Evolutionary conservation across 2,888 invertebrate species (phyloP).

Genomic region (Oligia strigilis): DNA sequence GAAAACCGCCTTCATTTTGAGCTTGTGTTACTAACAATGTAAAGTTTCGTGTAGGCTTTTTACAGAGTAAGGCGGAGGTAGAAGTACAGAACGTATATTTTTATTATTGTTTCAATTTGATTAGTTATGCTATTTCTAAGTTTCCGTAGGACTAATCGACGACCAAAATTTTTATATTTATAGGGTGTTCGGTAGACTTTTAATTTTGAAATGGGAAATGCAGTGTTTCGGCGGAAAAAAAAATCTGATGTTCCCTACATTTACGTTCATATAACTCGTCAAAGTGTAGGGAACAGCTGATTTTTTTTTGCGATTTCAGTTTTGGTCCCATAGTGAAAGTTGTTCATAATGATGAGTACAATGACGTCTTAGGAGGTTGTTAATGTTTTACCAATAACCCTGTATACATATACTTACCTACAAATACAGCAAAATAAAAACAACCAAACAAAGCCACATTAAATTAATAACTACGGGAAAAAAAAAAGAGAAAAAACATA

Average conservation of each 20-base stretch:
- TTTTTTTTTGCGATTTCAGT: too few species aligned
- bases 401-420: background rate
- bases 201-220: background rate
- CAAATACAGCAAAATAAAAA: constrained; percentile 20
- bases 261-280: too few species aligned
- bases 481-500: constrained; percentile 33
- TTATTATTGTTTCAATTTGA: background rate
- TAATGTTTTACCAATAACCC: background rate
- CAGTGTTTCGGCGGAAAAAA: too few species aligned
- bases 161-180: background rate
- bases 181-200: background rate
- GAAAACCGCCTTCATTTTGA: constrained; percentile 33
- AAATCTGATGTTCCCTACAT: too few species aligned
- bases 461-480: constrained; percentile 34
- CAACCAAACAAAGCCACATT: constrained; percentile 11
- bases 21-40: constrained; percentile 16
- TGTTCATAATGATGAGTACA: too few species aligned
- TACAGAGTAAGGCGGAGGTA: background rate
- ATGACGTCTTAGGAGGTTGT: too few species aligned
- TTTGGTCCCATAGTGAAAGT: too few species aligned
- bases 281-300: too few species aligned
- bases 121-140: background rate
- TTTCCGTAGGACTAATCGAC: background rate
- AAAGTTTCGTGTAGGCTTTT: constrained; percentile 4
- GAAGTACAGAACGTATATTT: background rate